A percentile compares a stretch with the other conserved stretches of the same genome.
Evolutionary conservation across 2,888 invertebrate species (phyloP).

Genomic region (Lasioglossum pauxillum): DNA sequence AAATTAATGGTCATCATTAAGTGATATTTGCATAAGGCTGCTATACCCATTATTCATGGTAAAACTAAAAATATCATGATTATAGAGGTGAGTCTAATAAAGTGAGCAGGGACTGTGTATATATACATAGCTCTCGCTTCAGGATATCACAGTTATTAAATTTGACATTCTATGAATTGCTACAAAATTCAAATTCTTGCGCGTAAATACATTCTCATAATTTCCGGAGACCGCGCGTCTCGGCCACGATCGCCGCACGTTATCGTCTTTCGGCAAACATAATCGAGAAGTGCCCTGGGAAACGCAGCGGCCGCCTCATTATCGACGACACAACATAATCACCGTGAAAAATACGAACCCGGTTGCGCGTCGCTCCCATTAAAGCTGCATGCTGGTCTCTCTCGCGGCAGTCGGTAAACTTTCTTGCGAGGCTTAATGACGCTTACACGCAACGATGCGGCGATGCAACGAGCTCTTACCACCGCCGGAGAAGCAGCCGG

Average conservation of each 20-base stretch:
- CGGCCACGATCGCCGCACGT: not conserved
- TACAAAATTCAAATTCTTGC: no score
- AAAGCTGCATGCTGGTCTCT: not conserved
- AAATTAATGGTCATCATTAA: no score
- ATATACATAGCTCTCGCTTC: no score
- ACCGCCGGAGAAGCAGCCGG: not conserved
- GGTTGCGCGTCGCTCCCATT: not conserved
- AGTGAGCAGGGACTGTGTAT: no score
- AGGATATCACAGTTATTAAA: no score
- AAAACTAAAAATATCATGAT: no score
- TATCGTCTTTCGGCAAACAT: constrained; percentile 1
- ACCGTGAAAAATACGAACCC: constrained; percentile 3
- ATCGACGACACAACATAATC: constrained; percentile 6
- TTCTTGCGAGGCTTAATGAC: constrained; percentile 5
- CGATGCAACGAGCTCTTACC: not conserved
- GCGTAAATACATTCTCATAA: not conserved
- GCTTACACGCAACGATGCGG: not conserved
- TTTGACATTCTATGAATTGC: no score
- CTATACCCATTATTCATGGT: no score
- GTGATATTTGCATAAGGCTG: no score
- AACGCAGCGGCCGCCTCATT: not conserved
- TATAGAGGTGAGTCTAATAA: no score
- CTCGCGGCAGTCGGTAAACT: not conserved
- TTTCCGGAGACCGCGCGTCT: not conserved
- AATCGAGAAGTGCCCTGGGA: not conserved